Evolutionary conservation across 2,113 vertebrate genomes (phyloP), one percentile per base, ranked within the genome.

Genomic region (Cheirogaleus medius): DNA sequence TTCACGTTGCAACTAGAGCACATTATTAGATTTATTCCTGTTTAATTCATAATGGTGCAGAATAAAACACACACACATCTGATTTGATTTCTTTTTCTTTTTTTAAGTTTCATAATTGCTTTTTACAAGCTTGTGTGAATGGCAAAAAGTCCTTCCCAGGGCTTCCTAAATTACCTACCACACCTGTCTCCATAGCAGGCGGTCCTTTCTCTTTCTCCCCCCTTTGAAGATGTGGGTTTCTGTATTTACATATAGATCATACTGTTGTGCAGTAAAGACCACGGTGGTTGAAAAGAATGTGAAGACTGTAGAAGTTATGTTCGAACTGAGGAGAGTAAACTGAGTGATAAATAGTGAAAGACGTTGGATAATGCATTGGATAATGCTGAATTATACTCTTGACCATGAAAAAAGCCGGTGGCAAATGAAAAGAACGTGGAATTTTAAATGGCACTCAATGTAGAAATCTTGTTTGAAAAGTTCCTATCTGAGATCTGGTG

Each of bases 211-310:
- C 87, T 73, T 52, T 1, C 52, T 68, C 12, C 8, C n/a, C 76
- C 29, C 39, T 47, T n/a, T 91, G 63, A 52, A 42, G 93, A 95
- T 34, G 23, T 88, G 13, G 0, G 20, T 90, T 89, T 98, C 83
- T 97, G 86, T 94, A 60, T 98, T 95, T 91, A 98, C 69, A 76
- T 92, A 96, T 95, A 97, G 97, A 91, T 94, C 81, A 87, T 86
- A 84, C 64, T 97, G 74, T 52, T 97, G 92, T 96, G 91, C 97
- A 90, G 97, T 96, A 83, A 97, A 81, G 56, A 71, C 93, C 97
- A 42, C 87, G 97, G 90, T 90, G 95, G 97, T 54, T 93, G 96
- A 94, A 87, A 97, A 97, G 98, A 94, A 98, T 94, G 98, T 98
- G 98, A 95, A 92, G 90, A 83, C 44, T 80, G 94, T 83, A 29